Conservation (phyloP, 2,113 vertebrate species). For the Oenanthe melanoleuca region DNA sequence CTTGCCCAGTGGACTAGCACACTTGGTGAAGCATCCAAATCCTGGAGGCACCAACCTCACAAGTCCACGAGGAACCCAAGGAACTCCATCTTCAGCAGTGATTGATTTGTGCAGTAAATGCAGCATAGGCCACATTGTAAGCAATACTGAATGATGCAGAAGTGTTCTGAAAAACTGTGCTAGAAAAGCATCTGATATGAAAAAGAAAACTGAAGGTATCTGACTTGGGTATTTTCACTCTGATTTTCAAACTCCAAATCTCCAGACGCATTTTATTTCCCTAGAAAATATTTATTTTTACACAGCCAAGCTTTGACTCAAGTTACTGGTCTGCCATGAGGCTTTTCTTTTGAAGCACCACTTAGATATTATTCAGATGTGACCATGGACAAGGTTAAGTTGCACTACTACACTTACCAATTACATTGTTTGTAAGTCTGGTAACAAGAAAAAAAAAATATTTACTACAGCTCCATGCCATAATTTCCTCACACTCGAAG, state of each 20-base stretch:
- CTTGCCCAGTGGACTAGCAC: background rate
- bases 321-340: background rate
- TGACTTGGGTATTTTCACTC: background rate
- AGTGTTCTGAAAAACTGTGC: background rate
- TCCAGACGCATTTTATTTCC: background rate
- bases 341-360: background rate
- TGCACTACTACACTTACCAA: background rate
- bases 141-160: background rate
- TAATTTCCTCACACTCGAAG: background rate
- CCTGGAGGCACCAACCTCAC: background rate
- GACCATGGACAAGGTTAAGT: background rate
- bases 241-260: background rate
- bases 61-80: background rate
- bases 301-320: background rate
- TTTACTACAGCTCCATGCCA: background rate
- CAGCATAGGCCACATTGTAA: fast-evolving
- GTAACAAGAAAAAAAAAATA: background rate
- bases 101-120: background rate
- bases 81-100: background rate
- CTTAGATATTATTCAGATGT: background rate
- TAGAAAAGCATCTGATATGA: background rate
- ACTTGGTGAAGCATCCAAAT: background rate
- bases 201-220: background rate
- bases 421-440: background rate
- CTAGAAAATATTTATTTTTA: background rate